Evolutionary conservation across 2,888 invertebrate species (phyloP), one percentile per base, ranked within the genome.

Genomic region (Mimumesa dahlbomi): DNA sequence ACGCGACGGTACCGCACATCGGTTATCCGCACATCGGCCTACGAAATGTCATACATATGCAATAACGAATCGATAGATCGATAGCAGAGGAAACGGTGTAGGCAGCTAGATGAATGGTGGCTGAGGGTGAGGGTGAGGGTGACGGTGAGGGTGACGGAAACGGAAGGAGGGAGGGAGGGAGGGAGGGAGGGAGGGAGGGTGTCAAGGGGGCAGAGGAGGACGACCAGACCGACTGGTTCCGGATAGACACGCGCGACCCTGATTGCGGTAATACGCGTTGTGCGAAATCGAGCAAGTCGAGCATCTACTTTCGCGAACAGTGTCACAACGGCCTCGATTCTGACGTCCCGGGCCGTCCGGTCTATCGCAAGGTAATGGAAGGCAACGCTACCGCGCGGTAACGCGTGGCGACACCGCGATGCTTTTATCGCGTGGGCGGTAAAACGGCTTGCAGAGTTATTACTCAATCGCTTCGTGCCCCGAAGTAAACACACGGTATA

Each of bases 241-340:
- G 63, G 36, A 49, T 38, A 49, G 69, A 40, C 46, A 21, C 16
- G 14, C 31, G 16, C 6, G 19, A 11, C 25, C 19, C 34, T 36
- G 11, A 38, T 14, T 14, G 16, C 34, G 25, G n/a, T 43, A 36
- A 46, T 16, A 43, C 31, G 16, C 2, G 59, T 67, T 63, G 50
- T 43, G 43, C 53, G 54, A 65, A 73, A 56, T 73, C 67, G 65
- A 21, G 65, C 52, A 59, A 67, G 57, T 59, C 29, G 63, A 40
- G 57, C 57, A 62, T 68, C 57, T 45, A 66, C 73, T 83, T 83
- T 83, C 81, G 81, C 74, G 74, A 71, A 72, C 73, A 31, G 42
- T 75, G 76, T 75, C 79, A 78, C 75, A 65, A 66, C 43, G 46
- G 16, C n/a, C 40, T 16, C 13, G 34, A 9, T 31, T 22, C 14